Conservation (phyloP, 2,113 vertebrate genomes). For the Toxotes chatareus region DNA sequence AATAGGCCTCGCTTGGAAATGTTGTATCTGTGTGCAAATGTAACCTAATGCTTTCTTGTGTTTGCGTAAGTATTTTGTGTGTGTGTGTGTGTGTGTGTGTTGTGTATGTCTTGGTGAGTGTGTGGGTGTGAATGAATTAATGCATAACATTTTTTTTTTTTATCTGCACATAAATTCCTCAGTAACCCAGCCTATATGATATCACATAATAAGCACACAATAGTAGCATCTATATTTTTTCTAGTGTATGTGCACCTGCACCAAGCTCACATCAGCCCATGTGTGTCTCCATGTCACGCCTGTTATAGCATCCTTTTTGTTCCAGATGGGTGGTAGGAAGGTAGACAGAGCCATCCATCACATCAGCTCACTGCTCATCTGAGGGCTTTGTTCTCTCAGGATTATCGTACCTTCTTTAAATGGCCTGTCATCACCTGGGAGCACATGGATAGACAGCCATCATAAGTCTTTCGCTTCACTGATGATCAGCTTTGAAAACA, state of each 20-base stretch:
- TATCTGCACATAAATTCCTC: background rate
- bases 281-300: constrained; percentile 15
- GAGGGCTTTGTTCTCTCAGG: constrained; percentile 30
- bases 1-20: background rate
- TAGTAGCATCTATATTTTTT: background rate
- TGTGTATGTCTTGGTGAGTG: too few species aligned
- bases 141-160: too few species aligned
- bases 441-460: background rate
- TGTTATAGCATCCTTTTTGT: constrained; percentile 4
- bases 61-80: background rate
- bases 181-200: background rate
- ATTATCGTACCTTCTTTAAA: constrained; percentile 41
- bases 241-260: background rate
- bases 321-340: constrained; percentile 5
- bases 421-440: constrained; percentile 14
- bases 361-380: constrained; percentile 30
- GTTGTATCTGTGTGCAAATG: too few species aligned
- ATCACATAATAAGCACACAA: background rate
- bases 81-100: background rate
- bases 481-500: constrained; percentile 26
- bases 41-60: too few species aligned
- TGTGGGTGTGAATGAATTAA: too few species aligned
- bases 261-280: background rate
- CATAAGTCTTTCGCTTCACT: constrained; percentile 14
- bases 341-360: constrained; percentile 34